Conservation (phyloP, 2,113 vertebrate genomes). For the Hippotragus niger region DNA sequence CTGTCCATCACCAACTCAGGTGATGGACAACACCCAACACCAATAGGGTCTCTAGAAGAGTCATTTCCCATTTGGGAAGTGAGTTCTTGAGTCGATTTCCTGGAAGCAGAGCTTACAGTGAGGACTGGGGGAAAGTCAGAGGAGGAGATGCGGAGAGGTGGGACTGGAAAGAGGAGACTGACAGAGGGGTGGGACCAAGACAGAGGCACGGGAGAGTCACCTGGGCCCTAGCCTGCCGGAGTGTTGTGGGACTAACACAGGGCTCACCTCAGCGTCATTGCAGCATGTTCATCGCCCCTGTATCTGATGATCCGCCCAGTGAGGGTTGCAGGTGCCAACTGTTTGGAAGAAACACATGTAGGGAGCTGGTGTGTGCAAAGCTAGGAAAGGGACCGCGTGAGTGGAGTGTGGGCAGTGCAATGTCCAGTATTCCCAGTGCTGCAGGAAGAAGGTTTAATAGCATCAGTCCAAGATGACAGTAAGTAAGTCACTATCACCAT, state of each 20-base stretch:
- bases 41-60: not conserved
- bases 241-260: not conserved
- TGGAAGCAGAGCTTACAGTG: not conserved
- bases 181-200: no score
- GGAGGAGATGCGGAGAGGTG: no score
- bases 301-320: not conserved
- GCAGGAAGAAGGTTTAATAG: not conserved
- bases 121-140: not conserved
- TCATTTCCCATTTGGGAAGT: not conserved
- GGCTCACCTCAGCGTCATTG: fast-evolving
- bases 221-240: not conserved
- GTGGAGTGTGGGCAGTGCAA: no score
- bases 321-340: not conserved
- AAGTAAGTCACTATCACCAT: not conserved
- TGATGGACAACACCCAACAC: not conserved
- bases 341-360: not conserved
- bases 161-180: not conserved
- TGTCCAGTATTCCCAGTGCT: not conserved
- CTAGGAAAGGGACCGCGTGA: not conserved
- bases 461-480: not conserved
- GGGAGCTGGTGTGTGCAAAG: not conserved
- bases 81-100: not conserved
- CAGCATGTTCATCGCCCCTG: not conserved
- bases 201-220: not conserved
- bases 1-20: not conserved